A percentile compares a stretch with the other conserved stretches of the same genome.
These are phyloP conservation scores for Nycteola revayana DNA, from an alignment of 2,888 invertebrate species.

Conservation along the genomic window DNA sequence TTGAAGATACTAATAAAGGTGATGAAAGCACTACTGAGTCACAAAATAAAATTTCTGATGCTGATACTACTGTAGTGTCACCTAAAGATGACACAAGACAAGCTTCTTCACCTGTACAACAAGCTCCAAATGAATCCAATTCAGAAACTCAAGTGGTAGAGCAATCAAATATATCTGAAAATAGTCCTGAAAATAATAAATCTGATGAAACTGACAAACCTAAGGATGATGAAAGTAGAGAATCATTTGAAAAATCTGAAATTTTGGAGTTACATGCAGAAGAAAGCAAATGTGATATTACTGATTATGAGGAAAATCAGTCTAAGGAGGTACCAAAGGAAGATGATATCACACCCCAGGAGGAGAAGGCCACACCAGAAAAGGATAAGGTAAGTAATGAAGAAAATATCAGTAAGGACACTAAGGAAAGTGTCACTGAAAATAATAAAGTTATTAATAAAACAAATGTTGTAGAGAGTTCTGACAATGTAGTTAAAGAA, in stretches of 20 bases:
- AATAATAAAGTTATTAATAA: constrained; percentile 54
- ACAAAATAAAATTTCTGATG: constrained; percentile 39
- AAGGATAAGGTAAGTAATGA: constrained; percentile 68
- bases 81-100: constrained; percentile 52
- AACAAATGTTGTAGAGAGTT: constrained; percentile 69
- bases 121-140: constrained; percentile 7
- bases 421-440: constrained; percentile 44
- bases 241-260: constrained; percentile 62
- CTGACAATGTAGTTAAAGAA: constrained; percentile 39
- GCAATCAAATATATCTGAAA: constrained; percentile 20
- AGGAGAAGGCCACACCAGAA: constrained; percentile 34
- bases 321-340: constrained; percentile 35
- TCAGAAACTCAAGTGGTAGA: constrained; percentile 19
- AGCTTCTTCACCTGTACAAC: constrained; percentile 35
- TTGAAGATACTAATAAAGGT: constrained; percentile 27
- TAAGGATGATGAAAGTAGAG: constrained; percentile 42
- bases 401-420: constrained; percentile 52
- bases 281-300: constrained; percentile 57
- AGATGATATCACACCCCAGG: constrained; percentile 33
- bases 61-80: constrained; percentile 58
- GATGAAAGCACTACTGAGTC: constrained; percentile 21
- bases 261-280: constrained; percentile 65
- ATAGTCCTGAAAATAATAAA: constrained; percentile 32
- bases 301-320: constrained; percentile 49
- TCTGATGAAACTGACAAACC: constrained; percentile 30